Percentiles rank a stretch among this genome's conserved stretches.
These are phyloP conservation scores for Manis javanica DNA, from an alignment of 2,797 vertebrate genomes.

Conservation along the genomic window DNA sequence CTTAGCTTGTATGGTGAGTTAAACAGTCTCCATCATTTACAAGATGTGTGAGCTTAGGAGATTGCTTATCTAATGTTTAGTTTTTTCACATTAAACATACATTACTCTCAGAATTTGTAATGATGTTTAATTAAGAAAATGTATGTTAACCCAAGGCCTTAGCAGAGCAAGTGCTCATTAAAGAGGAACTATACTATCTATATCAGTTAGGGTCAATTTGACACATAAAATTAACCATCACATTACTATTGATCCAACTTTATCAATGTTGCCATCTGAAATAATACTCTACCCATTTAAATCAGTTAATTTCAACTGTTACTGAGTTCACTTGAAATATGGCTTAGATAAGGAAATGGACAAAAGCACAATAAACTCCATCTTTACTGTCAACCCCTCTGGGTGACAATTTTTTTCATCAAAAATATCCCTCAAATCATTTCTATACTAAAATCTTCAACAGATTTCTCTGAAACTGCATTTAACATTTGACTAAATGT, in stretches of 20 bases:
- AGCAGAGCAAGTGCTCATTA: neutral
- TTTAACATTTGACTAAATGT: conserved; percentile 32
- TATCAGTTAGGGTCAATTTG: neutral
- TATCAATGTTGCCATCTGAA: neutral
- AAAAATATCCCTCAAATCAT: neutral
- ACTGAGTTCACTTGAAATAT: neutral
- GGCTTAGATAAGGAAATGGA: neutral
- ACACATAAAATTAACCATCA: neutral
- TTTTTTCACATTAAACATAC: neutral
- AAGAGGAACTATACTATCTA: neutral
- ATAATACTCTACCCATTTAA: neutral
- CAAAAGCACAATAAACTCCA: neutral
- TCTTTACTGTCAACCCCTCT: neutral
- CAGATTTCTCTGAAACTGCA: conserved; percentile 33
- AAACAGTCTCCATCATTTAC: neutral
- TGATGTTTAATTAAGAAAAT: conserved; percentile 46
- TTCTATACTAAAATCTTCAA: conserved; percentile 31
- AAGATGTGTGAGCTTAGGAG: neutral
- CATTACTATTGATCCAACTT: neutral
- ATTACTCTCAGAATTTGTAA: neutral
- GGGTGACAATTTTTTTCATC: neutral
- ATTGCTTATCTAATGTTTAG: neutral
- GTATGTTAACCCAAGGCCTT: neutral
- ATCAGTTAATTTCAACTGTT: neutral
- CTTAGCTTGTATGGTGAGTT: neutral